Evolutionary conservation across 2,888 invertebrate genomes (phyloP).

Genomic region (Habrosyne pyritoides): DNA sequence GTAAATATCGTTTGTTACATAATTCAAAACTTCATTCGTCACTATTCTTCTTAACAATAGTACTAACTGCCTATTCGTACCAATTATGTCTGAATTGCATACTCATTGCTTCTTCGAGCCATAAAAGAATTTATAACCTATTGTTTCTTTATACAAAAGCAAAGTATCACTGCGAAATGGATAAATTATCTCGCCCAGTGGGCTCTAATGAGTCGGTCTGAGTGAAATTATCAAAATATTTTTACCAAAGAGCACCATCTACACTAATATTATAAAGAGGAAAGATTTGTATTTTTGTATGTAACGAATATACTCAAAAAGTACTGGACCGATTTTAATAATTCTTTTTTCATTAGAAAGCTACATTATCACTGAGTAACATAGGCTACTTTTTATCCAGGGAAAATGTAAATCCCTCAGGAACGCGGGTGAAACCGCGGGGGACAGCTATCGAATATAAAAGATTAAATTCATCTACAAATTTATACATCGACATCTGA

Average conservation of each 20-base stretch:
- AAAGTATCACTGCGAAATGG: conserved; percentile 50
- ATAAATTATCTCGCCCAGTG: conserved; percentile 38
- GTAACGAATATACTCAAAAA: too few species aligned
- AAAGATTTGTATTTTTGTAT: too few species aligned
- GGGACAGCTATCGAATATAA: too few species aligned
- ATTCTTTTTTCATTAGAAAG: too few species aligned
- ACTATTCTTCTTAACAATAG: conserved; percentile 11
- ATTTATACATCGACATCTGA: too few species aligned
- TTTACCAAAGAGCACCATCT: too few species aligned
- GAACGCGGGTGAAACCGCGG: too few species aligned
- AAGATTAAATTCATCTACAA: background rate
- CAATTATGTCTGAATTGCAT: conserved; percentile 38
- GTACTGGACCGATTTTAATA: too few species aligned
- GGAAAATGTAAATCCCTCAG: too few species aligned
- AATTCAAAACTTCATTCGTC: background rate
- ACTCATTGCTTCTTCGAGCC: conserved; percentile 43
- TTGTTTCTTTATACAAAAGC: conserved; percentile 56
- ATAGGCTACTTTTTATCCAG: too few species aligned
- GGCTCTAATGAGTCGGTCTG: background rate
- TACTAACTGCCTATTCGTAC: conserved; percentile 18
- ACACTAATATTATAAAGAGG: too few species aligned
- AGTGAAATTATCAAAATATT: background rate
- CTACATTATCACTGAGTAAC: too few species aligned
- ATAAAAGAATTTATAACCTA: conserved; percentile 47
- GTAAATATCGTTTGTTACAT: background rate